A percentile compares a stretch with the other conserved stretches of the same genome.
Conservation (phyloP, 2,888 invertebrate genomes). For the Campoplex capitator region DNA sequence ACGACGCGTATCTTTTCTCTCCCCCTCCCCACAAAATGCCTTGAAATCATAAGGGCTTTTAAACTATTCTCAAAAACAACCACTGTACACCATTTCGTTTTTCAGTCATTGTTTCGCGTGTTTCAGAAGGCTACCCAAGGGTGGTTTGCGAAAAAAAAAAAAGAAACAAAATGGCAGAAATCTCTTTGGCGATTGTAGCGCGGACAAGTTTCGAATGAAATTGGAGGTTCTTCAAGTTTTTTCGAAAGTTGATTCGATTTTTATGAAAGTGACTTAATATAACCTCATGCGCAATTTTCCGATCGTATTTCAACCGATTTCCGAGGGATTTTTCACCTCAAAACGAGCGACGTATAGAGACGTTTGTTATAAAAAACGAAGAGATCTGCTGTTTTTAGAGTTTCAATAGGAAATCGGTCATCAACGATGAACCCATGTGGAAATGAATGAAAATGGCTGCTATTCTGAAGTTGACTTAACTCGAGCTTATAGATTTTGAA, state of each 20-base stretch:
- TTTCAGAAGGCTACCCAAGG: constrained; percentile 9
- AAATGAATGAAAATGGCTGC: background rate
- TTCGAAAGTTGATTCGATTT: too few relatives aligned
- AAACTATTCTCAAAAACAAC: background rate
- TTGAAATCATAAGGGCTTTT: constrained; percentile 22
- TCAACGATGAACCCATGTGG: background rate
- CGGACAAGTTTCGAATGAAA: background rate
- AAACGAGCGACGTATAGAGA: too few relatives aligned
- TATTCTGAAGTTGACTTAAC: background rate
- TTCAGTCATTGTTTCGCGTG: constrained; percentile 39
- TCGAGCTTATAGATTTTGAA: background rate
- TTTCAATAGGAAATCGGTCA: background rate
- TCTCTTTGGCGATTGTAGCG: background rate
- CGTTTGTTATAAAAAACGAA: too few relatives aligned
- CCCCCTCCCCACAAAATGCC: constrained; percentile 23
- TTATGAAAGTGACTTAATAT: background rate
- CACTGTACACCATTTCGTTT: constrained; percentile 1
- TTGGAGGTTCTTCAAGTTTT: background rate
- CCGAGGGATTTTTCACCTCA: too few relatives aligned
- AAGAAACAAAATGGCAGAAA: constrained; percentile 27
- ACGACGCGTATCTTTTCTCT: constrained; percentile 44
- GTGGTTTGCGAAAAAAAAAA: constrained; percentile 38
- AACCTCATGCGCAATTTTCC: too few relatives aligned
- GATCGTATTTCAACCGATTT: too few relatives aligned
- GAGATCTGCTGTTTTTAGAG: too few relatives aligned